A percentile compares a stretch with the other conserved stretches of the same genome.
These are phyloP conservation scores for Enteromius thamalakanensis DNA, from an alignment of 2,797 vertebrate species.

Conservation along the genomic window DNA sequence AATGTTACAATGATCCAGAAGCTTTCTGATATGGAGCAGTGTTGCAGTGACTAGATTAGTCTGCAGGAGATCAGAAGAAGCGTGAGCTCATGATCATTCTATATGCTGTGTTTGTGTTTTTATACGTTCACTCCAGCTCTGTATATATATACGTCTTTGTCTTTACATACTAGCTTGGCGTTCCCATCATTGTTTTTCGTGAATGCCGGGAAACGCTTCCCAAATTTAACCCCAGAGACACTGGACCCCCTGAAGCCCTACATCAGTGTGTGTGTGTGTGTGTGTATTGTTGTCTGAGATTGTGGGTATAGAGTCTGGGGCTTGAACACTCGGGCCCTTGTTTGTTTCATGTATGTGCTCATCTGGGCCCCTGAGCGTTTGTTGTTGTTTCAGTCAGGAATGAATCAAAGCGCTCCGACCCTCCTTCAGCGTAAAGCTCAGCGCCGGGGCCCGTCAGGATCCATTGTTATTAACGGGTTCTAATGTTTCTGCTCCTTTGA, in stretches of 20 bases:
- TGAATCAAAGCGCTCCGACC: not conserved
- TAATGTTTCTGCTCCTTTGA: not conserved
- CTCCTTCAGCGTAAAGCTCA: not conserved
- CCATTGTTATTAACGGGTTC: not conserved
- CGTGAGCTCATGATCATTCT: not conserved
- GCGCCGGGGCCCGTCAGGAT: not conserved
- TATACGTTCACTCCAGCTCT: not conserved
- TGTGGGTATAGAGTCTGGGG: not conserved
- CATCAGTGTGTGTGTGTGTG: conserved; percentile 7
- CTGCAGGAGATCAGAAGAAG: not conserved
- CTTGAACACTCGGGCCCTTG: not conserved
- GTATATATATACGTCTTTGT: conserved; percentile 10
- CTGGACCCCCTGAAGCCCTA: conserved; percentile 16
- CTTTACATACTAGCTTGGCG: not conserved
- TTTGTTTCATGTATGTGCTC: conserved; percentile 1
- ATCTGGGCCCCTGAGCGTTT: conserved; percentile 7
- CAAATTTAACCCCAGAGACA: conserved; percentile 17
- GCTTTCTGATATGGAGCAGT: not conserved
- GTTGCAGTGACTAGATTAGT: not conserved
- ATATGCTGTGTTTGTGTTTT: not conserved
- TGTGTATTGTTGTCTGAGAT: conserved; percentile 33
- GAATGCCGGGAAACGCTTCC: conserved; percentile 29
- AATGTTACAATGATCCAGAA: not conserved
- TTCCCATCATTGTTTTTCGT: conserved; percentile 41
- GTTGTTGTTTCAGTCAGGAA: conserved; percentile 22